These are phyloP conservation scores for Corythornis cristatus DNA, from an alignment of 2,113 vertebrate species.

Conservation along the genomic window DNA sequence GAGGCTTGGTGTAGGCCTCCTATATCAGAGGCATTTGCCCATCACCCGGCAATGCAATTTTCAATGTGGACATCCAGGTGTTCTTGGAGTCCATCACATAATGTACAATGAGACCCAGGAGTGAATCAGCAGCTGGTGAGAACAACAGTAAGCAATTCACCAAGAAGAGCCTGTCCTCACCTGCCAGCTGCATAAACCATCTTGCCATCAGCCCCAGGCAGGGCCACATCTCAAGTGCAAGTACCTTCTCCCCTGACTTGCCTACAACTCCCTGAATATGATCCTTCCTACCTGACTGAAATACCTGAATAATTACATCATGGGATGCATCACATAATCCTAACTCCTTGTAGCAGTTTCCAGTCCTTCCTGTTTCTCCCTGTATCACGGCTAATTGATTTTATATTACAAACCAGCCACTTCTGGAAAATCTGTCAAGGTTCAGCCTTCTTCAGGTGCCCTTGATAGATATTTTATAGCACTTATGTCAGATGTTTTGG, in stretches of 20 bases:
- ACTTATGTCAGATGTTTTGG: not conserved
- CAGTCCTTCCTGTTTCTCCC: not conserved
- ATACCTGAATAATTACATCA: not conserved
- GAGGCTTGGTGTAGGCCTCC: not conserved
- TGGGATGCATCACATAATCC: not conserved
- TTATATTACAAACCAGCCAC: not conserved
- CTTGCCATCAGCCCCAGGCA: not conserved
- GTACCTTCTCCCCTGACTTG: not conserved
- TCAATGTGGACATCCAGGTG: not conserved
- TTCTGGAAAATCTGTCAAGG: not conserved
- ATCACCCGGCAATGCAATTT: not conserved
- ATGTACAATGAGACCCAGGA: not conserved
- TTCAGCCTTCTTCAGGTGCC: not conserved
- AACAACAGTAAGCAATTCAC: not conserved
- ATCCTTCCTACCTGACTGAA: not conserved
- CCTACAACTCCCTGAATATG: not conserved
- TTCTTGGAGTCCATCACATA: not conserved
- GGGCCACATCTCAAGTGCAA: not conserved
- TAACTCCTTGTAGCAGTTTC: not conserved
- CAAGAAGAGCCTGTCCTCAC: not conserved
- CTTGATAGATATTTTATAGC: conserved; percentile 17
- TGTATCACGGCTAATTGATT: conserved; percentile 12
- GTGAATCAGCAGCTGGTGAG: not conserved
- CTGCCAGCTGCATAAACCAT: not conserved
- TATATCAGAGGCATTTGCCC: not conserved